Evolutionary conservation across 2,113 vertebrate genomes (phyloP), one percentile per base, ranked within the genome.

Genomic region (Sylvicapra grimmia): DNA sequence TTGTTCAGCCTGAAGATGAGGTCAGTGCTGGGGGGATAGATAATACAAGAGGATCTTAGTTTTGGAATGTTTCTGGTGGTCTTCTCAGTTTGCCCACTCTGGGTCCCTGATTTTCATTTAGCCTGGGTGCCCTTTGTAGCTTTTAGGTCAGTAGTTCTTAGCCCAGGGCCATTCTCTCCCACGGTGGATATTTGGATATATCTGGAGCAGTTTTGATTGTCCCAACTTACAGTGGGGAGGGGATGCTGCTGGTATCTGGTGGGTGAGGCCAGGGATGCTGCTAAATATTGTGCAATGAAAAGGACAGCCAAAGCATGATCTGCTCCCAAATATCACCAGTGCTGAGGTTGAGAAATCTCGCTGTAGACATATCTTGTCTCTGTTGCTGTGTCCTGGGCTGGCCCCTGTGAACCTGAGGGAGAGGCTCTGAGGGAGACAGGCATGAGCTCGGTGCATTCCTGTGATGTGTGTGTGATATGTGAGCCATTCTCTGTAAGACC

Each of bases 241-340:
- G 44, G 6, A 82, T 27, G 19, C 8, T 63, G 5, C 84, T 53
- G 19, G 19, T n/a, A 18, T 61, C 56, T 94, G 19, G 19, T 5
- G 8, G n/a, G n/a, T 25, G 27, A 63, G 56, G 8, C 6, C 27
- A 94, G 14, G 5, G 33, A 80, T 9, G 15, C 40, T 15, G 27
- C 29, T 53, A 29, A 93, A 23, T 1, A 16, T 33, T 31, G 12
- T 31, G 16, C 27, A 54, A 27, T 63, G 13, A 9, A 63, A 36
- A 80, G 27, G 13, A 47, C 13, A 54, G 58, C 7, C 10, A 44
- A 12, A 65, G 77, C 51, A 82, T 19, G n/a, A n/a, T 31, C n/a
- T 6, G 1, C 19, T 15, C 14, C 33, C 58, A 65, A 19, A 44
- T 13, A 9, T 80, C 14, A 19, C 0, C 1, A 18, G 14, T 47